Evolutionary conservation across 1,140 invertebrate species (phyloP).

Genomic region (Dendrolimus punctatus): DNA sequence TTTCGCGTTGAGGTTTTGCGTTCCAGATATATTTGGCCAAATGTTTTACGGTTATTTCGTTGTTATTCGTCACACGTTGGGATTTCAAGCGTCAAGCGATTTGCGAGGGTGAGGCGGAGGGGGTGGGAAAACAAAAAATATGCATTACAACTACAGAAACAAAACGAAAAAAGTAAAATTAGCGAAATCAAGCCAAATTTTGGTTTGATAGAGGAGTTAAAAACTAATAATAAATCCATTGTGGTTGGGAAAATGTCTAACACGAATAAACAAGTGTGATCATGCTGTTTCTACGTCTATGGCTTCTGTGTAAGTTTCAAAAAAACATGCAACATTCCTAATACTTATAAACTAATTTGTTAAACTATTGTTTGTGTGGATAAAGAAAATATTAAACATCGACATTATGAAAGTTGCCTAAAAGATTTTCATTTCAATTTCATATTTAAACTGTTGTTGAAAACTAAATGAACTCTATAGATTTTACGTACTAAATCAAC

Average conservation of each 20-base stretch:
- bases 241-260: slow-evolving; percentile 72
- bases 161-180: slow-evolving; percentile 34
- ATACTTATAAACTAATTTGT: slow-evolving; percentile 16
- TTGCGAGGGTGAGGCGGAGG: slow-evolving; percentile 58
- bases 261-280: slow-evolving; percentile 34
- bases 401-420: too few species aligned
- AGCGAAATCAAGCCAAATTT: slow-evolving; percentile 29
- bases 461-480: too few species aligned
- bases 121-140: slow-evolving; percentile 68
- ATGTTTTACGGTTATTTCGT: slow-evolving; percentile 27
- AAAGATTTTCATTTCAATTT: too few species aligned
- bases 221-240: slow-evolving; percentile 29
- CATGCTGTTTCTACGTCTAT: slow-evolving; percentile 63
- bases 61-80: slow-evolving; percentile 64
- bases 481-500: too few species aligned
- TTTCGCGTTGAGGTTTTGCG: slow-evolving; percentile 8
- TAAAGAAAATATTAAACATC: too few species aligned
- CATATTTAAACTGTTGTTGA: too few species aligned
- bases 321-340: slow-evolving; percentile 16
- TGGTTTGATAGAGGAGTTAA: slow-evolving; percentile 20
- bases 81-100: slow-evolving; percentile 69
- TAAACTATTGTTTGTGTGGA: too few species aligned
- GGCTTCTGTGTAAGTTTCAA: slow-evolving; percentile 32
- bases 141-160: slow-evolving; percentile 72
- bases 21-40: slow-evolving; percentile 18